Base-by-base conservation (phyloP, 2,113 vertebrate genomes). In the Zosterops lateralis region DNA sequence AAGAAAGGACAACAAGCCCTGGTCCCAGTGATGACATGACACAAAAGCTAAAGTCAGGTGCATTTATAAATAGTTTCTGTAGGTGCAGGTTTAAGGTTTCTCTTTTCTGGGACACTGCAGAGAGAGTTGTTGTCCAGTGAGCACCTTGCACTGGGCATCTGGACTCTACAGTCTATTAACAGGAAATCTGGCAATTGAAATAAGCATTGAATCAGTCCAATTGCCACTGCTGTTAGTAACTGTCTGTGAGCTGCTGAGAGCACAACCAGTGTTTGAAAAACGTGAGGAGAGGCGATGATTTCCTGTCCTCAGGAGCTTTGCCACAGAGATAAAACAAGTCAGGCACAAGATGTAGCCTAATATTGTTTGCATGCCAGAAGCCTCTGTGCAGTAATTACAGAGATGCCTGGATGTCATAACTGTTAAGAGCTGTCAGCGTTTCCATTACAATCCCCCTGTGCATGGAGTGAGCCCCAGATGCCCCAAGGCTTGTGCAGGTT, bases 31-130 rank as follows among this genome's bases (percentile, higher is more conserved):
- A 66, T 34, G 51, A 71, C 36, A 34, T 24, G 65, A 66, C 64
- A 88, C 61, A 75, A 82, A 83, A 83, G 12, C 32, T 24, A 10
- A 65, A 51, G 86, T 56, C 95, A 90, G 89, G 91, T 84, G 79
- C 71, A 31, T 90, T 96, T 97, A 96, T 96, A 97, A 97, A 96
- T 96, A 96, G 95, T 94, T 82, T 79, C 77, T 88, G 50, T 74
- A 72, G 75, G 71, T 92, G 58, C 53, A 73, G 75, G 88, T 94
- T 88, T 96, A 83, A 70, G 87, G 86, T 96, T 97, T 97, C 96
- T 94, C 64, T 67, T 73, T 8, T 26, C 14, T 89, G 89, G 66
- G 64, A 74, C 32, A 44, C 24, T 53, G 79, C 90, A 91, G 78
- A 86, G 62, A 73, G 60, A 67, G 26, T 56, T 89, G 25, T 51